A percentile compares a stretch with the other conserved stretches of the same genome.
phyloP scores from a whole-genome alignment of 2,113 vertebrate species.

The Gallinago jamesoni region DNA sequence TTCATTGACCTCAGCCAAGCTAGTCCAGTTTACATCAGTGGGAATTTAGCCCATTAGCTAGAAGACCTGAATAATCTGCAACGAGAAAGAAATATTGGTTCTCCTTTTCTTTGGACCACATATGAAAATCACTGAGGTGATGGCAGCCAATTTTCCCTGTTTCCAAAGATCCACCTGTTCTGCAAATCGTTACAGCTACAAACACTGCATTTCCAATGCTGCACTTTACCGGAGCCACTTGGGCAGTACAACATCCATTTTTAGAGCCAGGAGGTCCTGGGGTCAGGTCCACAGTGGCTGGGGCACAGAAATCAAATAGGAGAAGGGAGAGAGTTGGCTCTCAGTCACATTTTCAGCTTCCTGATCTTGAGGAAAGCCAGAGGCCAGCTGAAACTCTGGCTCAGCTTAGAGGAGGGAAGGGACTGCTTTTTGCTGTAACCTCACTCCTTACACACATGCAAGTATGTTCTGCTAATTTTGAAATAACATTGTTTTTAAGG shows the following conservation, averaged over 20 bases:
- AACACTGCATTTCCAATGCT: constrained; percentile 26
- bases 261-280: constrained; percentile 24
- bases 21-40: background rate
- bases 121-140: background rate
- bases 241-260: constrained; percentile 6
- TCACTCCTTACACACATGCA: background rate
- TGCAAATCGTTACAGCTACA: constrained; percentile 35
- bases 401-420: background rate
- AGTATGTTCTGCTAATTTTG: background rate
- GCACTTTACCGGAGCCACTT: background rate
- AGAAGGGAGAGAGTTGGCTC: background rate
- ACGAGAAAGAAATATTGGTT: background rate
- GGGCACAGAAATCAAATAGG: constrained; percentile 15
- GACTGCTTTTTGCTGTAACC: background rate
- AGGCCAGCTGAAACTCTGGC: background rate
- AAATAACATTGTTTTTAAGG: background rate
- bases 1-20: background rate
- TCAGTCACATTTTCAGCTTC: constrained; percentile 2
- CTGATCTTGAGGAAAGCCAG: background rate
- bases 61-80: background rate
- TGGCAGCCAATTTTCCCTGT: background rate
- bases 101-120: background rate
- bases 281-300: constrained; percentile 14
- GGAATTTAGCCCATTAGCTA: background rate
- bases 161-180: background rate